Conservation (phyloP, 2,113 vertebrate species). For the Marmota monax region DNA sequence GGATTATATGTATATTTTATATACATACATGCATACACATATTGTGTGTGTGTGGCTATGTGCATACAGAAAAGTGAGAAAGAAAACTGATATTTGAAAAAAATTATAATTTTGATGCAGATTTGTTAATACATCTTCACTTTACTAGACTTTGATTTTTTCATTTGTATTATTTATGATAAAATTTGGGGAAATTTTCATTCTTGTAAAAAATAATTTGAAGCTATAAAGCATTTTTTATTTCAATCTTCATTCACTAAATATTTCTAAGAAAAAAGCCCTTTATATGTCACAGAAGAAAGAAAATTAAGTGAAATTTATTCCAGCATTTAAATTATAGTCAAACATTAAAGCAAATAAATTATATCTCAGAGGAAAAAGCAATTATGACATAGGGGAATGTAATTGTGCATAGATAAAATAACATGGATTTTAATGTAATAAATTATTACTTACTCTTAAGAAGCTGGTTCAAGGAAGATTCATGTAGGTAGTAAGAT, state of each 20-base stretch:
- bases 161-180: neutral
- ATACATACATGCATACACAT: too few relatives aligned
- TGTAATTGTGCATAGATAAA: neutral
- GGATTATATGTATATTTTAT: too few relatives aligned
- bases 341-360: neutral
- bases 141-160: neutral
- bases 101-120: neutral
- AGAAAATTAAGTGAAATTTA: neutral
- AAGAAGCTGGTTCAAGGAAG: neutral
- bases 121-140: neutral
- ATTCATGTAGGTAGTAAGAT: neutral
- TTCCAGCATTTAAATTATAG: neutral
- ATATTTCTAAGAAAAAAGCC: neutral
- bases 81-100: neutral
- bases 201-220: neutral
- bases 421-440: neutral
- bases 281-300: neutral
- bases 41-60: neutral
- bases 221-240: neutral
- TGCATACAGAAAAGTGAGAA: neutral
- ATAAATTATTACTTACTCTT: neutral
- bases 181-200: neutral
- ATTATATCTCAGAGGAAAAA: neutral
- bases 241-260: neutral
- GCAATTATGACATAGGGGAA: neutral